Base-by-base conservation (phyloP, 92 coral and sea anemone genomes). In the Zoanthus sansibaricus region DNA sequence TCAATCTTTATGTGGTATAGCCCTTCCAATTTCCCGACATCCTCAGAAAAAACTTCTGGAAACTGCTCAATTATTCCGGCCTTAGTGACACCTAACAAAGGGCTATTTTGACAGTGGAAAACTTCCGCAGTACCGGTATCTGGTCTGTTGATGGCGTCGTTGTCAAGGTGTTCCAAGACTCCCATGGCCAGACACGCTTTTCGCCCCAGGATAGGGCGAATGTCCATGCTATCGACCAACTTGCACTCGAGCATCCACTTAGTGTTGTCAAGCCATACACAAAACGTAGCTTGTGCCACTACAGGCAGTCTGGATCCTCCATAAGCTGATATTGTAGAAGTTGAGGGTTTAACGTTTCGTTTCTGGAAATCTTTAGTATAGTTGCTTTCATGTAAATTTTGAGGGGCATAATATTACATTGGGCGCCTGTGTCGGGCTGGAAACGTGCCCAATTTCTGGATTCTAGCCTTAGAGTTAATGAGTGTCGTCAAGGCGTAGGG, bases 401-500 rank as follows among this genome's bases (percentile, higher is more conserved):
- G 7, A 61, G 68, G 17, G 68, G 68, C 68, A 61, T 16, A 61
- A 15, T 0, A 61, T 61, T 61, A 61, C 25, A 61, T 61, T 61
- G 68, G 68, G 25, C 21, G 17, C 68, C 68, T 17, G 21, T 17
- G 25, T 3, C 68, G 68, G 21, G 25, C 68, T 61, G 6, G 25
- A 49, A 61, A 61, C 68, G 9, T 61, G 0, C 68, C 68, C 68
- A 61, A 17, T 61, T 61, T 61, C 68, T 9, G 68, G 30, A 61
- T 30, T 61, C 25, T 61, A 61, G 7, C 68, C 68, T 61, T 6
- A 90, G 71, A 1, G 95, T 92, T 25, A 92, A 25, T 25, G 25
- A 25, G 89, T 52, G 79, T 92, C 95, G 33, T 89, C 95, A 1
- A 92, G 90, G 58, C 46, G 42, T 59, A 88, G 92, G 33, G 88